Conservation (phyloP, 1,140 invertebrate species). For the Gonioctena quinquepunctata region DNA sequence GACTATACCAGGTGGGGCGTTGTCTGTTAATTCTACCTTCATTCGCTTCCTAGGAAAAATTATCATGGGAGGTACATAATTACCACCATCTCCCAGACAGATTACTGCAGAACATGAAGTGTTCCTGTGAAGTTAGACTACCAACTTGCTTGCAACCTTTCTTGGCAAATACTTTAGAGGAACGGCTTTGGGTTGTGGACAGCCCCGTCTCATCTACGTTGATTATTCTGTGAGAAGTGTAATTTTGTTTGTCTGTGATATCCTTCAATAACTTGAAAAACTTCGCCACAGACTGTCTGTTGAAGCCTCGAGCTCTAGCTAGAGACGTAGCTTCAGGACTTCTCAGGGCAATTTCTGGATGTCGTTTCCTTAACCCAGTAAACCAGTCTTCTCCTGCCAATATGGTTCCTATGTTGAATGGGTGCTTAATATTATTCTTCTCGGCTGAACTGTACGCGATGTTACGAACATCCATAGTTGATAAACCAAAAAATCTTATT, state of each 20-base stretch:
- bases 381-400: constrained; percentile 8
- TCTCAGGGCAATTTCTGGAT: constrained; percentile 5
- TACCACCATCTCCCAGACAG: too few relatives aligned
- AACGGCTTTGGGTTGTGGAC: constrained; percentile 53
- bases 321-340: constrained; percentile 25
- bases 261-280: constrained; percentile 35
- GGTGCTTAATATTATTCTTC: background rate
- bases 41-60: too few relatives aligned
- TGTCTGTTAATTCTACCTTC: too few relatives aligned
- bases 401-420: background rate
- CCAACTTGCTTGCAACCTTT: constrained; percentile 51
- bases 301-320: constrained; percentile 29
- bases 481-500: background rate
- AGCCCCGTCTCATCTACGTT: constrained; percentile 58
- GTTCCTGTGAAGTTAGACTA: constrained; percentile 18
- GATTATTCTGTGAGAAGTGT: constrained; percentile 31
- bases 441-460: background rate
- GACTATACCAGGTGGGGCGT: too few relatives aligned
- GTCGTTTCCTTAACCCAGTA: constrained; percentile 10
- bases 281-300: constrained; percentile 22
- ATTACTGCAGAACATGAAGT: too few relatives aligned
- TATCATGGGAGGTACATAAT: too few relatives aligned
- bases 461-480: background rate
- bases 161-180: constrained; percentile 46
- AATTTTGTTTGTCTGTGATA: constrained; percentile 31